Base-by-base conservation (phyloP, 2,113 vertebrate genomes). In the Dipodomys stephensi region DNA sequence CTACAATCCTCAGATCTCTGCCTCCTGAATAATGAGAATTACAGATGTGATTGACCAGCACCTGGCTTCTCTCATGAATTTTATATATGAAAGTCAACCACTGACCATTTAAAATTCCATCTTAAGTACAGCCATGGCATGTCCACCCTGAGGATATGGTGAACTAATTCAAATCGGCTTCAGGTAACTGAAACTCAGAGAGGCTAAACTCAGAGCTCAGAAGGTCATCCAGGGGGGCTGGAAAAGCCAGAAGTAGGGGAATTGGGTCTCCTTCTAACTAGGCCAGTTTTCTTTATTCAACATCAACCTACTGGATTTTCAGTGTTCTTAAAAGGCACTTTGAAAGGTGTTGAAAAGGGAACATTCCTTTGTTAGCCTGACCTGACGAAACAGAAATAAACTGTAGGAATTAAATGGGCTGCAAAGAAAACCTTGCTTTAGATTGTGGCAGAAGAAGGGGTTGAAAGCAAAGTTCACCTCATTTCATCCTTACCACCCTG, bases 291-390 rank as follows among this genome's bases (percentile, higher is more conserved):
- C 7, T 79, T 23, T 23, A 76, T 53, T 77, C 28, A 46, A 30
- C 20, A 60, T 28, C n/a, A 69, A 8, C 35, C 71, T 62, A 22
- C 49, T 39, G 44, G 20, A 69, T 84, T 69, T 57, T 71, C 32
- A 25, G 1, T 23, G 73, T 77, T 91, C 57, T 92, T 91, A 39
- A 88, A 93, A 72, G 65, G n/a, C 7, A 20, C 32, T 27, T 25
- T 71, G 85, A 90, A 82, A 87, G 15, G 68, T 87, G 77, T 62
- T 78, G 19, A 93, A 91, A 93, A 87, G 49, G 49, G 67, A 62
- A 62, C 77, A 76, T 67, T 68, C 39, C 67, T 92, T 78, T 84
- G 62, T 71, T 18, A 60, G 73, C 62, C 84, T 87, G 74, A 49
- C 32, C 62, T 53, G 39, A n/a, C 80, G 28, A 93, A 84, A 92